These are phyloP conservation scores for Peromyscus polionotus DNA, from an alignment of 2,113 vertebrate genomes.

Conservation along the genomic window DNA sequence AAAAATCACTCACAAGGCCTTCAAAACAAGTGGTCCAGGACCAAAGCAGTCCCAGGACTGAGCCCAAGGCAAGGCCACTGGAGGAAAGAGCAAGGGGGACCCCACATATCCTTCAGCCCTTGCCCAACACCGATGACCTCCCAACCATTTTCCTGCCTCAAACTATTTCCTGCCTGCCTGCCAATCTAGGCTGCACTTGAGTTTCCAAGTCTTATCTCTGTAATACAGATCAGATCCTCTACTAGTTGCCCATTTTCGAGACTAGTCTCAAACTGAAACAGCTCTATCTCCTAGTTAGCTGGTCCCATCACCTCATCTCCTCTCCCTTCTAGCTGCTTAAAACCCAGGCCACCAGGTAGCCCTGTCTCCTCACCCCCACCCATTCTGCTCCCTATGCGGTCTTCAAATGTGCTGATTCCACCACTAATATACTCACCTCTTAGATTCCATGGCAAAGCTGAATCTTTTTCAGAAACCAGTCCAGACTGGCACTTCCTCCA, in stretches of 20 bases:
- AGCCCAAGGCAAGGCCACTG: background rate
- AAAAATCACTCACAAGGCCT: background rate
- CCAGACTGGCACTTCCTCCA: background rate
- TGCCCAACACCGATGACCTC: background rate
- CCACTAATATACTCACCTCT: background rate
- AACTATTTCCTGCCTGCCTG: background rate
- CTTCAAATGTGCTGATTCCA: background rate
- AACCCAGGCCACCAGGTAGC: background rate
- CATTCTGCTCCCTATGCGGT: background rate
- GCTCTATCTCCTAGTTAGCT: background rate
- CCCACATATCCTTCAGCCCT: background rate
- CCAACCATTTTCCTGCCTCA: background rate
- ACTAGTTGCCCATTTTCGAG: background rate
- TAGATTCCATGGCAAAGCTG: background rate
- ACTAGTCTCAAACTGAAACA: background rate
- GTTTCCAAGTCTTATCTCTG: background rate
- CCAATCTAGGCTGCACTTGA: background rate
- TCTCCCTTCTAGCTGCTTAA: background rate
- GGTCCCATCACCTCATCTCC: background rate
- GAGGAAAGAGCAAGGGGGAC: background rate
- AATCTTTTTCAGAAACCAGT: conserved; percentile 15
- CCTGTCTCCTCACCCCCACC: too few species aligned
- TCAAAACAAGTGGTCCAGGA: background rate
- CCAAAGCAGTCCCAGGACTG: background rate
- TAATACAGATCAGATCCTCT: background rate